Percentiles rank a stretch among this genome's conserved stretches.
Conservation (phyloP, 2,888 invertebrate genomes). For the Coelinius sp. region DNA sequence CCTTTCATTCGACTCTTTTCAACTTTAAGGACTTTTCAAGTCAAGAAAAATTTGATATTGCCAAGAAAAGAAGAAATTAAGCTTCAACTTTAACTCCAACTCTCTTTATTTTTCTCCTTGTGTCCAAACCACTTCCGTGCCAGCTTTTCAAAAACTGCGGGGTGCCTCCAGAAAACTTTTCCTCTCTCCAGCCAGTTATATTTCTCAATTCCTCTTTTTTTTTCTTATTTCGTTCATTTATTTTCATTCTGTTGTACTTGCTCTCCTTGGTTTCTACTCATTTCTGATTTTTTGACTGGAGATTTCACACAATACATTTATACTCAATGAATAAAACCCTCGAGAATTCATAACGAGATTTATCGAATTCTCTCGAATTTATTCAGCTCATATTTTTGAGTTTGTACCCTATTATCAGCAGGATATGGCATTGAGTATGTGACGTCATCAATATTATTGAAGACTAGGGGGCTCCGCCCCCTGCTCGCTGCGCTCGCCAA, state of each 20-base stretch:
- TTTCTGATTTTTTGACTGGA: background rate
- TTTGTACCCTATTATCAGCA: background rate
- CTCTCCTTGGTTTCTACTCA: background rate
- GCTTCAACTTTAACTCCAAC: background rate
- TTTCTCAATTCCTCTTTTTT: background rate
- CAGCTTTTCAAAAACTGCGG: slow-evolving; percentile 8
- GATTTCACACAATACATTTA: slow-evolving; percentile 21
- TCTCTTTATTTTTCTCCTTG: background rate
- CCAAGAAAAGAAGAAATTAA: background rate
- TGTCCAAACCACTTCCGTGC: background rate
- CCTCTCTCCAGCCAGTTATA: background rate
- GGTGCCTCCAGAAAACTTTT: background rate
- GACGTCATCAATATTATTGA: background rate
- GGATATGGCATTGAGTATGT: background rate
- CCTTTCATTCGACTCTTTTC: background rate
- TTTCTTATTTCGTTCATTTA: background rate
- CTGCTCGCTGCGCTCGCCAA: too few relatives aligned
- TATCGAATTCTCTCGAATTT: background rate
- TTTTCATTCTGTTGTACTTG: background rate
- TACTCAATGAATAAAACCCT: slow-evolving; percentile 12
- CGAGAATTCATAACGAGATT: slow-evolving; percentile 27
- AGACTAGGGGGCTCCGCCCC: too few relatives aligned
- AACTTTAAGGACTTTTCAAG: background rate
- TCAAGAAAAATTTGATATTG: background rate
- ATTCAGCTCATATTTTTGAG: background rate